Conservation (phyloP, 2,888 invertebrate genomes). For the Euzophera pinguis region DNA sequence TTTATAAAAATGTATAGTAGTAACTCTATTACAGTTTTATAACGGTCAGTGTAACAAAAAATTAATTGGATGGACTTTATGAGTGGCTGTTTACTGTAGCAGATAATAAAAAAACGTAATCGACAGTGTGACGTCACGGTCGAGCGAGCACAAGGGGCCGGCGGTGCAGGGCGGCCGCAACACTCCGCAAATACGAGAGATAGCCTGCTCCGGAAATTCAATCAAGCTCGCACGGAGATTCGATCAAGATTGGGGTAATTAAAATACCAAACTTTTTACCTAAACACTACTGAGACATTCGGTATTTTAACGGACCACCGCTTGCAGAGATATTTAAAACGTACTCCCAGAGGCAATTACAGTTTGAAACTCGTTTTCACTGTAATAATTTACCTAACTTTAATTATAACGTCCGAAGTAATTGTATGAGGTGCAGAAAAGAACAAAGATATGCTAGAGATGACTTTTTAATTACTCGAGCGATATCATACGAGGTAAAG, state of each 20-base stretch:
- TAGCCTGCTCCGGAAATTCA: conserved; percentile 72
- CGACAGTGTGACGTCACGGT: conserved; percentile 65
- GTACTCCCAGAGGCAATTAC: conserved; percentile 18
- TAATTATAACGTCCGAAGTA: conserved; percentile 12
- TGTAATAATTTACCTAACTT: conserved; percentile 14
- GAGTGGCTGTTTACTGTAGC: conserved; percentile 64
- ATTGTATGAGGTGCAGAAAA: conserved; percentile 18
- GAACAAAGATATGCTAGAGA: conserved; percentile 26
- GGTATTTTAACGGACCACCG: conserved; percentile 17
- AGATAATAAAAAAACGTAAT: conserved; percentile 64
- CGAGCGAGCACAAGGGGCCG: conserved; percentile 65
- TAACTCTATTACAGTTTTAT: conserved; percentile 27
- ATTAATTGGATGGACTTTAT: conserved; percentile 54
- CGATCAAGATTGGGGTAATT: conserved; percentile 75
- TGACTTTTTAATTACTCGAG: conserved; percentile 40
- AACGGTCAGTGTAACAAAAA: conserved; percentile 42
- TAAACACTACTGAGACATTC: conserved; percentile 31
- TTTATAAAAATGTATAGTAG: conserved; percentile 15
- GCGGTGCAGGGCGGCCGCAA: conserved; percentile 47
- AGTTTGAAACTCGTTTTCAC: conserved; percentile 14
- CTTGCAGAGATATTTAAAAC: conserved; percentile 12
- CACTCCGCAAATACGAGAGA: conserved; percentile 68
- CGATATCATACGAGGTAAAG: conserved; percentile 31
- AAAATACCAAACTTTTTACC: conserved; percentile 67
- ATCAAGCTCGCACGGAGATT: conserved; percentile 72